Percentiles rank a stretch among this genome's conserved stretches.
phyloP scores from a whole-genome alignment of 1,140 invertebrate species.

The Cydia pomonella region DNA sequence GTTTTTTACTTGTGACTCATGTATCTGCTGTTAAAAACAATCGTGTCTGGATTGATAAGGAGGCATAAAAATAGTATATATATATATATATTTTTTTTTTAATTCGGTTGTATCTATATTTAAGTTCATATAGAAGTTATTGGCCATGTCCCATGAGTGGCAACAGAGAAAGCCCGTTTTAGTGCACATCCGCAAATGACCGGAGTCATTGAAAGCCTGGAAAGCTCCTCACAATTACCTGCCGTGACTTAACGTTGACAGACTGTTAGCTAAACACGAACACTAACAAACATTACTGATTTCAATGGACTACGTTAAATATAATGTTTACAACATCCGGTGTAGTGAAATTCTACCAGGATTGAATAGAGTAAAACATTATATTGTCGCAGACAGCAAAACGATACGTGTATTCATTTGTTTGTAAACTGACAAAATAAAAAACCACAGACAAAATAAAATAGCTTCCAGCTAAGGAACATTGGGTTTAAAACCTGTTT shows the following conservation, averaged over 20 bases:
- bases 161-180: constrained; percentile 9
- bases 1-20: too few relatives aligned
- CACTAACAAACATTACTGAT: not conserved
- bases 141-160: not conserved
- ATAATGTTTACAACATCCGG: constrained; percentile 4
- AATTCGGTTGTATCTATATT: not conserved
- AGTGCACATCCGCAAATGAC: not conserved
- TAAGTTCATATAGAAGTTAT: not conserved
- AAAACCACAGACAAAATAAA: too few relatives aligned
- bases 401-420: too few relatives aligned
- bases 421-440: too few relatives aligned
- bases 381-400: too few relatives aligned
- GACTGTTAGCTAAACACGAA: not conserved
- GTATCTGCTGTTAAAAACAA: too few relatives aligned
- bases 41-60: too few relatives aligned
- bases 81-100: not conserved
- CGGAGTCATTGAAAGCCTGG: constrained; percentile 20
- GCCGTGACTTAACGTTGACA: not conserved
- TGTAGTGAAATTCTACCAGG: too few relatives aligned
- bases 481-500: too few relatives aligned
- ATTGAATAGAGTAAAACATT: too few relatives aligned
- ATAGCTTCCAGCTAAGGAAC: too few relatives aligned
- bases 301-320: not conserved
- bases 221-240: constrained; percentile 16
- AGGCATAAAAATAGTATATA: not conserved